phyloP scores from a whole-genome alignment of 37 sponge, comb jelly and placozoan species.

The Bolinopsis microptera region DNA sequence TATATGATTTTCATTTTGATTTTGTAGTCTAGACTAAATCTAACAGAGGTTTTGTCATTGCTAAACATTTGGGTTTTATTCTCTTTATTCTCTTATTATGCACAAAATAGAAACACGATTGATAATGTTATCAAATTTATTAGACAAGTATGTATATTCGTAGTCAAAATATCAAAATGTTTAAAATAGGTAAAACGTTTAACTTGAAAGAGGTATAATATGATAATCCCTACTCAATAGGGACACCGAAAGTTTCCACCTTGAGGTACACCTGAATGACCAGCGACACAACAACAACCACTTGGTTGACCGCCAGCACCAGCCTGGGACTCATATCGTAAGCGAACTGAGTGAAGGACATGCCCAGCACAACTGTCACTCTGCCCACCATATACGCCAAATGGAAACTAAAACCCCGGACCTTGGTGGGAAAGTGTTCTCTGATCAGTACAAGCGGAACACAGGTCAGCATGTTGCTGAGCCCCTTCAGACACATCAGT shows the following conservation, averaged over 20 bases:
- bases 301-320: neutral
- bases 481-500: neutral
- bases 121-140: no score
- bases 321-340: neutral
- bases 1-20: no score
- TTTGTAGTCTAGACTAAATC: no score
- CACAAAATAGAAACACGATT: no score
- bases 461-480: neutral
- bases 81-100: no score
- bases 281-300: neutral
- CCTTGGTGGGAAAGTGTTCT: conserved; percentile 5
- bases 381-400: neutral
- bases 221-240: no score
- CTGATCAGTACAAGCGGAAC: neutral
- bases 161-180: no score
- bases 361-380: neutral
- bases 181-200: no score
- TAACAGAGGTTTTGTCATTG: no score
- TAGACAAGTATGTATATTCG: no score
- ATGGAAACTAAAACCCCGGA: conserved; percentile 6
- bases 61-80: no score
- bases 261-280: neutral
- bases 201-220: no score
- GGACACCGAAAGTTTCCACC: neutral
- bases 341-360: conserved; percentile 15